A percentile compares a stretch with the other conserved stretches of the same genome.
Evolutionary conservation across 2,888 invertebrate genomes (phyloP).

Genomic region (Calameuta filiformis): DNA sequence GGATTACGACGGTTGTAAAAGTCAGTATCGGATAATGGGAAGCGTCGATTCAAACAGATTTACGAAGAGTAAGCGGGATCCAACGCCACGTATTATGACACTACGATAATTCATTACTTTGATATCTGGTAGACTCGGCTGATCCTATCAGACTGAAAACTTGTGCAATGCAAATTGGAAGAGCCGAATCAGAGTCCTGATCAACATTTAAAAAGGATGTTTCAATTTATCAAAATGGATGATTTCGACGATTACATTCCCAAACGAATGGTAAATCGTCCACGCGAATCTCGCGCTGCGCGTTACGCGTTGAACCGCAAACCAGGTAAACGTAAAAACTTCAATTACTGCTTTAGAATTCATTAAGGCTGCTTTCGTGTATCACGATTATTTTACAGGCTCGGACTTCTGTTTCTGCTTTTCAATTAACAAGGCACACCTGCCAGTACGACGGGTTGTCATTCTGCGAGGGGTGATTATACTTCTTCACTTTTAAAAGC

Average conservation of each 20-base stretch:
- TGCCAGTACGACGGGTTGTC: background rate
- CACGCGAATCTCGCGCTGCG: too few species aligned
- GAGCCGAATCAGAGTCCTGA: background rate
- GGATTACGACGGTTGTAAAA: background rate
- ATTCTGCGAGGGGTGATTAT: background rate
- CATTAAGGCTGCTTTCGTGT: background rate
- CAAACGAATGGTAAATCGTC: background rate
- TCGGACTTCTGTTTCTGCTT: background rate
- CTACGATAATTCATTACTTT: background rate
- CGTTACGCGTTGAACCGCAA: background rate
- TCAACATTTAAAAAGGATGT: background rate
- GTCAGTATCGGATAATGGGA: background rate
- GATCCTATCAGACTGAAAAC: background rate
- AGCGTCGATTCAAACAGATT: background rate
- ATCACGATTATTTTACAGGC: background rate
- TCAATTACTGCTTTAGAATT: background rate
- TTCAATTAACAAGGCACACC: background rate
- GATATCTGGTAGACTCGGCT: background rate
- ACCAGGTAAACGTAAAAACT: background rate
- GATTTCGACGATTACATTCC: background rate
- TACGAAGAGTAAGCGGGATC: background rate
- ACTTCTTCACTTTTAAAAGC: background rate
- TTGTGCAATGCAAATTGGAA: too few species aligned
- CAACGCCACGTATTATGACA: background rate
- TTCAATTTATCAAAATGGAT: background rate